Evolutionary conservation across 2,888 invertebrate species (phyloP).

Genomic region (Aethes cnicana): DNA sequence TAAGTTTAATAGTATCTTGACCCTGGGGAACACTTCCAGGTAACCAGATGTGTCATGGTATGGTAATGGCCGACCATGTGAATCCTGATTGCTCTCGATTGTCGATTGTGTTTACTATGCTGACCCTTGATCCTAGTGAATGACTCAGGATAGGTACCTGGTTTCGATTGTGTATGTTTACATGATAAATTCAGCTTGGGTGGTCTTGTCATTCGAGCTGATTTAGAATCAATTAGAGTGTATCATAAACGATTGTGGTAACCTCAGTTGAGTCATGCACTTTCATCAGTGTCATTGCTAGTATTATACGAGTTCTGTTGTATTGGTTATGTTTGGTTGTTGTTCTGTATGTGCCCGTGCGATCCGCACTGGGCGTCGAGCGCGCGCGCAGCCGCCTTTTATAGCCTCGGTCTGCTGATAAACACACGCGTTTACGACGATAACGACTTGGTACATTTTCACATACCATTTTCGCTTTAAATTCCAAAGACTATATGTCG

Average conservation of each 20-base stretch:
- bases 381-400: slow-evolving; percentile 44
- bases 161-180: no score
- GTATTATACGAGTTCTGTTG: slow-evolving; percentile 1
- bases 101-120: slow-evolving; percentile 5
- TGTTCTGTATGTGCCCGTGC: slow-evolving; percentile 71
- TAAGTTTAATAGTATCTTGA: no score
- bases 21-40: no score
- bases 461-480: not conserved
- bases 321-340: slow-evolving; percentile 30
- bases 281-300: not conserved
- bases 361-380: slow-evolving; percentile 73
- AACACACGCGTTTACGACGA: slow-evolving; percentile 26
- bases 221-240: not conserved
- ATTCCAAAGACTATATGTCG: no score
- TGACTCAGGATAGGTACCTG: slow-evolving; percentile 6
- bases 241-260: slow-evolving; percentile 9
- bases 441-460: slow-evolving; percentile 4
- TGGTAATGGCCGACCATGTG: not conserved
- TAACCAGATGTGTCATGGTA: not conserved
- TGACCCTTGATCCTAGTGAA: slow-evolving; percentile 11
- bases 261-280: slow-evolving; percentile 3
- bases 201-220: no score
- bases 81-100: slow-evolving; percentile 10
- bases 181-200: no score
- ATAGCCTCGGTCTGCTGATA: slow-evolving; percentile 56